phyloP scores from a whole-genome alignment of 2,797 vertebrate species.

The Limnodromus scolopaceus region DNA sequence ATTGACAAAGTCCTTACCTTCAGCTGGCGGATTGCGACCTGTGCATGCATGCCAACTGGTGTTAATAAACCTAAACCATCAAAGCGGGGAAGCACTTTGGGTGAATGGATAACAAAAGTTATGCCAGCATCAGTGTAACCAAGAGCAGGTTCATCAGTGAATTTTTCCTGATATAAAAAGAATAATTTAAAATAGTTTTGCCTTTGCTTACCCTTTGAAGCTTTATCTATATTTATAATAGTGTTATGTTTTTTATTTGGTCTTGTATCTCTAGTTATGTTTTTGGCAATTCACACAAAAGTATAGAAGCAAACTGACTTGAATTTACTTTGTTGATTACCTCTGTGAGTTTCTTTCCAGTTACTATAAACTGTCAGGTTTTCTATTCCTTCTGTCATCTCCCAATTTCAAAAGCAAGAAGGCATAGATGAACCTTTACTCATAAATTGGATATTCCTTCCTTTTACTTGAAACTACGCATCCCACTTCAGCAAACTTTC shows the following conservation, averaged over 20 bases:
- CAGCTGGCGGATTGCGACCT: constrained; percentile 71
- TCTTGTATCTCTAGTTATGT: background rate
- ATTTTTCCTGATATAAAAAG: constrained; percentile 65
- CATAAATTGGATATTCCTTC: background rate
- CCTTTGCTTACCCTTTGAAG: background rate
- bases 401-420: background rate
- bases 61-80: constrained; percentile 76
- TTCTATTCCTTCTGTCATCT: background rate
- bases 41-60: constrained; percentile 71
- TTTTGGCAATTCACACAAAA: background rate
- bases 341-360: background rate
- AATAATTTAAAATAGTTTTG: background rate
- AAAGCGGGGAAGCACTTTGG: constrained; percentile 72
- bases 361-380: background rate
- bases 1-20: constrained; percentile 67
- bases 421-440: background rate
- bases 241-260: background rate
- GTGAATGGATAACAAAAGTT: constrained; percentile 78
- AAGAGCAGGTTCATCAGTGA: constrained; percentile 77
- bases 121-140: constrained; percentile 78
- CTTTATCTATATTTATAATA: background rate
- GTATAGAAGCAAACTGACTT: background rate
- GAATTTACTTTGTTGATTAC: background rate
- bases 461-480: background rate
- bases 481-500: background rate